phyloP scores from a whole-genome alignment of 2,888 invertebrate genomes.

The Leptothorax acervorum region DNA sequence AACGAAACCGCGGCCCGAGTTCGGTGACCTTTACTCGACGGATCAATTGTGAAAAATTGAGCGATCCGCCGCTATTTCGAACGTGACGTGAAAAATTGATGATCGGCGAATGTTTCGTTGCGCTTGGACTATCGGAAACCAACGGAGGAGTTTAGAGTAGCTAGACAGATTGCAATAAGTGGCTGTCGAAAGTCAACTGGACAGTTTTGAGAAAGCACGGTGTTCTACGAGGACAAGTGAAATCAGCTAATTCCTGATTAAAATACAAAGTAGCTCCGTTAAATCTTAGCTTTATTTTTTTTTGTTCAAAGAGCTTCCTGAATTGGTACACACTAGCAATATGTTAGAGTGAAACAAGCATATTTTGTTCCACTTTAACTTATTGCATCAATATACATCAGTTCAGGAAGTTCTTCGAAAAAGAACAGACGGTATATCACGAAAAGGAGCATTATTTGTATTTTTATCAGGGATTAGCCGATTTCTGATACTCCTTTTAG shows the following conservation, averaged over 20 bases:
- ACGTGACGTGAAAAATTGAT: constrained; percentile 29
- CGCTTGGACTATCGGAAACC: background rate
- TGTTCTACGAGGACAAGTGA: background rate
- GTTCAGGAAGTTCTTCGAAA: no score
- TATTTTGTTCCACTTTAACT: no score
- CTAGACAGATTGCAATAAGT: constrained; percentile 3
- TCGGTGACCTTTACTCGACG: constrained; percentile 4
- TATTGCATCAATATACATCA: no score
- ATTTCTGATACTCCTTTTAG: no score
- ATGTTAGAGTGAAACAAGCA: no score
- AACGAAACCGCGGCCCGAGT: background rate
- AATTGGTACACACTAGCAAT: no score
- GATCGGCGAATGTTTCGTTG: background rate
- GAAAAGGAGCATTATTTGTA: no score
- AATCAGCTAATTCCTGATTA: background rate
- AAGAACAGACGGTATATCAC: no score
- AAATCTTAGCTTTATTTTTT: no score
- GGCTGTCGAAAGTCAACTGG: background rate
- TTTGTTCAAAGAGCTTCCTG: no score
- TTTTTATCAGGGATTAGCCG: no score
- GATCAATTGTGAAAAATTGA: constrained; percentile 30
- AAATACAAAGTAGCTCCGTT: background rate
- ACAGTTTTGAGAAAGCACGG: background rate
- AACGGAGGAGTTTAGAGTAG: background rate
- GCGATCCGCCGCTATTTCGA: constrained; percentile 9